These are phyloP conservation scores for Ormyrus nitidulus DNA, from an alignment of 2,888 invertebrate species.

Conservation along the genomic window DNA sequence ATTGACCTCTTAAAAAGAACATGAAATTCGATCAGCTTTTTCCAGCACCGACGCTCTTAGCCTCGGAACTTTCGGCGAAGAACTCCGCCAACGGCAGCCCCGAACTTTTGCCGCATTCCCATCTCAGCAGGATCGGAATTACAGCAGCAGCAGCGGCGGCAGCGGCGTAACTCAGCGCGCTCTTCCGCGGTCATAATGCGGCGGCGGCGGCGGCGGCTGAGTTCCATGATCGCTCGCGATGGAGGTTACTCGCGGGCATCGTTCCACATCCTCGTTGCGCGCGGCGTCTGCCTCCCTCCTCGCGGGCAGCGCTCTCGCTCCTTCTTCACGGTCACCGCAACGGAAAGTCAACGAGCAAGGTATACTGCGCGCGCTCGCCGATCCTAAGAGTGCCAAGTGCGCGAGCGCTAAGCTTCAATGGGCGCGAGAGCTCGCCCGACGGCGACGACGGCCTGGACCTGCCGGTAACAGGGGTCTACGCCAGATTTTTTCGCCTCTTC, in stretches of 20 bases:
- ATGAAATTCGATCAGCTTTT: too few species aligned
- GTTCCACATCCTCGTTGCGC: conserved; percentile 72
- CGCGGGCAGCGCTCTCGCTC: conserved; percentile 59
- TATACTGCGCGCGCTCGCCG: conserved; percentile 59
- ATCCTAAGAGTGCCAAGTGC: too few species aligned
- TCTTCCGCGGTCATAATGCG: too few species aligned
- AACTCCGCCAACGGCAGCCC: too few species aligned
- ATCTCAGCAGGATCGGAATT: too few species aligned
- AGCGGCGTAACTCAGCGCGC: too few species aligned
- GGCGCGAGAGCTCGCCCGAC: not conserved
- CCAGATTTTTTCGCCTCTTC: not conserved
- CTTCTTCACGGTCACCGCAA: conserved; percentile 60
- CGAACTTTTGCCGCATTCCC: too few species aligned
- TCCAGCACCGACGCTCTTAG: too few species aligned
- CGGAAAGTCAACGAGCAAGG: conserved; percentile 69
- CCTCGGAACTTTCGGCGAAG: too few species aligned
- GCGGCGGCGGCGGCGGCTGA: conserved; percentile 6
- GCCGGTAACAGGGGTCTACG: too few species aligned
- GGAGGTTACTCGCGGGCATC: conserved; percentile 74
- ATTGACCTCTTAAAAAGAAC: too few species aligned
- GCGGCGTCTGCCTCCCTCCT: conserved; percentile 20
- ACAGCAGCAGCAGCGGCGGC: not conserved
- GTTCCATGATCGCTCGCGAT: conserved; percentile 59
- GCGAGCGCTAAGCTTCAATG: not conserved
- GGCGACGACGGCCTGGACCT: too few species aligned